Percentiles rank a stretch among this genome's conserved stretches.
Conservation (phyloP, 2,113 vertebrate genomes). For the Cepphus grylle region DNA sequence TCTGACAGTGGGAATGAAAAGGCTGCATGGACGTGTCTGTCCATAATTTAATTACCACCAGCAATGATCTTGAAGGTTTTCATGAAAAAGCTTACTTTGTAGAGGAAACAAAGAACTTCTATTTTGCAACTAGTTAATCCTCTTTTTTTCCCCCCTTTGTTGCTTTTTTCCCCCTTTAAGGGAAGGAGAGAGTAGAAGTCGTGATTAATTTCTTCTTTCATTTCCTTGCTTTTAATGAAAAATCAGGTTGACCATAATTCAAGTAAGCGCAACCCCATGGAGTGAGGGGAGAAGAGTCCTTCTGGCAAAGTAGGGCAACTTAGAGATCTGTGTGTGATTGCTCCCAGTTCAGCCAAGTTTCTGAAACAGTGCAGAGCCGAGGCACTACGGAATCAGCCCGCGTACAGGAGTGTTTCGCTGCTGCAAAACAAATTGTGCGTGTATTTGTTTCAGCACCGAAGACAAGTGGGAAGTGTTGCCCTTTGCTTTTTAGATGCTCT, state of each 20-base stretch:
- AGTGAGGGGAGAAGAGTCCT: neutral
- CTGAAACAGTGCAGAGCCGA: fast-evolving
- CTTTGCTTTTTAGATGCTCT: neutral
- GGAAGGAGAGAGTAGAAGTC: neutral
- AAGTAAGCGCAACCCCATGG: neutral
- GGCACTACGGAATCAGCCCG: neutral
- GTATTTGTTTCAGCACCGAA: neutral
- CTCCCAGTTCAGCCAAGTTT: neutral
- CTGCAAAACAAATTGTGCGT: fast-evolving
- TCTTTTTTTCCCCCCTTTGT: neutral
- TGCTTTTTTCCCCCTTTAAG: neutral
- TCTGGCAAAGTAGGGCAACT: neutral
- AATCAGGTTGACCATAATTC: neutral
- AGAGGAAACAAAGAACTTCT: conserved; percentile 16
- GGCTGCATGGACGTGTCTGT: neutral
- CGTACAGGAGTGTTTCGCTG: fast-evolving
- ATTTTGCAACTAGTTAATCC: neutral
- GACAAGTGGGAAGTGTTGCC: neutral
- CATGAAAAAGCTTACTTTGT: neutral
- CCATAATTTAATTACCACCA: neutral
- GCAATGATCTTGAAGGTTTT: neutral
- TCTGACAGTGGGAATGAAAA: neutral
- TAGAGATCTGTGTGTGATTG: neutral
- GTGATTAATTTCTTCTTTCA: neutral
- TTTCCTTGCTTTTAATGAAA: neutral